These are phyloP conservation scores for Hypomecis atomaria DNA, from an alignment of 2,888 invertebrate genomes.

Conservation along the genomic window DNA sequence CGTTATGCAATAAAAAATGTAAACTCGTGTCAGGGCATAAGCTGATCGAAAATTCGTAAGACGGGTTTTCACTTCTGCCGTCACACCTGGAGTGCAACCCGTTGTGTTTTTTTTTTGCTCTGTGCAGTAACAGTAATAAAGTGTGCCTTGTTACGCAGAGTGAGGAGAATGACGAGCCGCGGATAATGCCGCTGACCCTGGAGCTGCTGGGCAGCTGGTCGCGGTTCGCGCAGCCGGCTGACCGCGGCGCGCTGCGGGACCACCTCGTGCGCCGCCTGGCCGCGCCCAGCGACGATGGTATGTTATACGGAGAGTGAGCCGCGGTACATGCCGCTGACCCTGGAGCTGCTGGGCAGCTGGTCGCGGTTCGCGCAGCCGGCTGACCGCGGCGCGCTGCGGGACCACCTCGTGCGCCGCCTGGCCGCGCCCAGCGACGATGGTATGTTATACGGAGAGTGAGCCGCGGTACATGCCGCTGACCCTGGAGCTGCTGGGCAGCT, in stretches of 20 bases:
- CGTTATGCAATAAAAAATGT: too few species aligned
- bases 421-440: constrained; percentile 59
- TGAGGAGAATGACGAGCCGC: constrained; percentile 55
- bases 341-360: constrained; percentile 78
- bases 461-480: constrained; percentile 65
- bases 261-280: constrained; percentile 64
- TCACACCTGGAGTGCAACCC: too few species aligned
- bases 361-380: constrained; percentile 51
- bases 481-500: constrained; percentile 76
- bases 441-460: constrained; percentile 50
- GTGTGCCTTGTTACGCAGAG: not conserved
- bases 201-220: constrained; percentile 77
- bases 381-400: constrained; percentile 55
- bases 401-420: constrained; percentile 62
- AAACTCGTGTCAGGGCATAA: too few species aligned
- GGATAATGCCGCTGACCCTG: constrained; percentile 67
- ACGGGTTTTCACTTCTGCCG: too few species aligned
- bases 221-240: constrained; percentile 46
- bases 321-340: constrained; percentile 65
- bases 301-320: constrained; percentile 47
- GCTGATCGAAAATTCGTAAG: too few species aligned
- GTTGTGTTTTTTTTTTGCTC: too few species aligned
- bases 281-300: constrained; percentile 58
- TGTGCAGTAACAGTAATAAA: too few species aligned
- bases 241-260: constrained; percentile 57